Base-by-base conservation (phyloP, 2,113 vertebrate species). In the Colius striatus region DNA sequence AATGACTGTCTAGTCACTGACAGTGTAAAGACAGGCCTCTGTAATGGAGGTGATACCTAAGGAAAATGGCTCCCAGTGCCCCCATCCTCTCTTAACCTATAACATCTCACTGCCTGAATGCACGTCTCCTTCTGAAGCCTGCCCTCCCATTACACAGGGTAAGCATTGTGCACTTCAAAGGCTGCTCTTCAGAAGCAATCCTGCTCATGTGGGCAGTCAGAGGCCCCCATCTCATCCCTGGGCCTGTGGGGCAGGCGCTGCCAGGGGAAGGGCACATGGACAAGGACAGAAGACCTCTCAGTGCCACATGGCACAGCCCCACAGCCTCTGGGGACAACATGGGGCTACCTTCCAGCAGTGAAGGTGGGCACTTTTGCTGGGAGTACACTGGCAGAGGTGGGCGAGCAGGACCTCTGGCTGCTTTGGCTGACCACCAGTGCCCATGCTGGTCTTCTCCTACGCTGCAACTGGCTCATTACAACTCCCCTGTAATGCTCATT, bases 161-260 rank as follows among this genome's bases (percentile, higher is more conserved):
- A 15, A 48, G 63, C 73, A 50, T 18, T 91, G 87, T 67, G 91
- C 81, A 11, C 89, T 92, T 86, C 89, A 84, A 81, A 91, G 93
- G 93, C 86, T 43, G 73, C 76, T 80, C 80, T 16, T 23, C 4
- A 22, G 85, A 43, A 65, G 62, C 79, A 84, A 91, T 90, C 94
- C 92, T 53, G 2, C 53, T 38, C 8, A 74, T 62, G 67, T 4
- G 0, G 47, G 34, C 11, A 94, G 77, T 89, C 77, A 53, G 76
- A 70, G 70, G 41, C 5, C 32, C 61, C 84, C 87, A 92, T 86
- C 94, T 96, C 88, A 94, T 91, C 82, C 84, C 60, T 5, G 0
- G 45, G 9, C 4, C 63, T 1, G 30, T 7, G 27, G 62, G 61
- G 26, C 48, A 29, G 8, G 38, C 14, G 0, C 68, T 45, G 76